phyloP scores from a whole-genome alignment of 30 jellyfish, hydroid and myxozoan genomes.

The Aurelia aurita complex sp. Pacific region DNA sequence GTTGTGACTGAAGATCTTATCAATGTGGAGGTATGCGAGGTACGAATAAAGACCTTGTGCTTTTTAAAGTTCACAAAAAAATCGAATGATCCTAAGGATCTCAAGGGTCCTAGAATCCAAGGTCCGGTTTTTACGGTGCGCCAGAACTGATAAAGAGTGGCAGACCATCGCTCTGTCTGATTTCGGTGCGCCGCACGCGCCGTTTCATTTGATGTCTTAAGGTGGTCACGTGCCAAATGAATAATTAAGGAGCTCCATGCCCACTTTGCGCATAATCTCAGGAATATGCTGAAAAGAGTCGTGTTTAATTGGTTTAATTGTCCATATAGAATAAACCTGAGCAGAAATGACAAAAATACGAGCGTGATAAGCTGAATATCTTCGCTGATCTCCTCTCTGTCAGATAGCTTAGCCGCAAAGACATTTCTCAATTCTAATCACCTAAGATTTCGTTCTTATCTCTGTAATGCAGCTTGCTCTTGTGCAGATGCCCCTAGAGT shows the following conservation, averaged over 20 bases:
- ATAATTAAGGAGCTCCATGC: constrained; percentile 44
- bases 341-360: constrained; percentile 20
- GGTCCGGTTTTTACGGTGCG: no score
- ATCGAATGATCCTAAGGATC: no score
- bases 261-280: constrained; percentile 61
- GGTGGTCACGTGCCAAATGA: constrained; percentile 66
- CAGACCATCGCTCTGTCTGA: constrained; percentile 1
- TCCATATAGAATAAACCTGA: constrained; percentile 46
- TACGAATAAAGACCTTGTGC: no score
- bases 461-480: neutral
- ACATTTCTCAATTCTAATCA: constrained; percentile 12
- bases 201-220: constrained; percentile 54
- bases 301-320: constrained; percentile 57
- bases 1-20: no score
- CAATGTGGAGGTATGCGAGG: no score
- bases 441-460: constrained; percentile 9
- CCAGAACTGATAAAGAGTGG: neutral
- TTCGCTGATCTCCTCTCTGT: neutral
- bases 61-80: no score
- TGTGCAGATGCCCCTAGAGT: constrained; percentile 4
- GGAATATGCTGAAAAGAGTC: constrained; percentile 31
- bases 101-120: no score
- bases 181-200: constrained; percentile 51
- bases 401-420: constrained; percentile 42
- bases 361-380: constrained; percentile 33